Evolutionary conservation across 2,113 vertebrate species (phyloP).

Genomic region (Hyperoodon ampullatus): DNA sequence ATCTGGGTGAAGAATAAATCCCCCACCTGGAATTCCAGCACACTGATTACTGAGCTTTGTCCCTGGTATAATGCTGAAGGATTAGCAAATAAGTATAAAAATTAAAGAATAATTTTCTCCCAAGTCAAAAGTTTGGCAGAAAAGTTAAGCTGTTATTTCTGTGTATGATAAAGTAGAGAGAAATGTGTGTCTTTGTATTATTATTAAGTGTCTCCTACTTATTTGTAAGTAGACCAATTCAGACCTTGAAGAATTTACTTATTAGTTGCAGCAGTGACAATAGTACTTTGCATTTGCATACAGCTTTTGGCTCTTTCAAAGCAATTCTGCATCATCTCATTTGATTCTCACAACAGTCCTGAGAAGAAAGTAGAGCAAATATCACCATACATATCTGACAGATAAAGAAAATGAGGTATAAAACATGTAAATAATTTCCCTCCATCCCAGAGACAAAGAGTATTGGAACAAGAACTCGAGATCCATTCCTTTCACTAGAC

Average conservation of each 20-base stretch:
- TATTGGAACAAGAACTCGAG: neutral
- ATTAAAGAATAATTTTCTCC: neutral
- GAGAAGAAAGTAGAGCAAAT: constrained; percentile 24
- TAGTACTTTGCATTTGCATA: neutral
- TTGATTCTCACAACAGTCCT: constrained; percentile 14
- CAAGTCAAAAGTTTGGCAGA: neutral
- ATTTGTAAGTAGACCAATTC: neutral
- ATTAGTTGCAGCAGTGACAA: neutral
- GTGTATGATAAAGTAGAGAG: neutral
- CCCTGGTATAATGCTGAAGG: neutral
- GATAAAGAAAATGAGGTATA: neutral
- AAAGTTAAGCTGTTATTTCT: neutral
- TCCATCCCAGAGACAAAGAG: neutral
- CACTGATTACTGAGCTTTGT: neutral
- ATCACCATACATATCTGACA: neutral
- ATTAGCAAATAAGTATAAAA: neutral
- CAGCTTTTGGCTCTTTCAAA: neutral
- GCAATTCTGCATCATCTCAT: neutral
- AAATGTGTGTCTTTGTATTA: neutral
- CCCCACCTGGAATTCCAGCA: neutral
- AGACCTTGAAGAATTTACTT: neutral
- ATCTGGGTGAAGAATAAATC: neutral
- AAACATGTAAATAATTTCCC: neutral
- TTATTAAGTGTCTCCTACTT: neutral
- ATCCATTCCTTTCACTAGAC: neutral